Percentiles rank a stretch among this genome's conserved stretches.
phyloP scores from a whole-genome alignment of 1,140 invertebrate genomes.

The Parasteatoda tepidariorum region DNA sequence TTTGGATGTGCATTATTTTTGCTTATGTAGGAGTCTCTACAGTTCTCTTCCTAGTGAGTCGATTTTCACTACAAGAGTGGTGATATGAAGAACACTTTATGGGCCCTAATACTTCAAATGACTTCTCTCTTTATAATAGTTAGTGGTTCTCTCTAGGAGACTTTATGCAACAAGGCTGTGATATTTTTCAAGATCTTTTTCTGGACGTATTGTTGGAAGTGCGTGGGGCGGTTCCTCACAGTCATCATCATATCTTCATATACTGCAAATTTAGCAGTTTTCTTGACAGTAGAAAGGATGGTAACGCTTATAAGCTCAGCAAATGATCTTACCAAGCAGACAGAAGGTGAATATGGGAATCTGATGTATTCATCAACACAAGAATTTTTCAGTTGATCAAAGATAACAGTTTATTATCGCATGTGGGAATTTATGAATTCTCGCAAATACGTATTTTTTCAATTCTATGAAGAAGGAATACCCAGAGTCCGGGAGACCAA shows the following conservation, averaged over 20 bases:
- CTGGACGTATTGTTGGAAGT: constrained; percentile 93
- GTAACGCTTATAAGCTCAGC: constrained; percentile 93
- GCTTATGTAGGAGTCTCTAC: too few species aligned
- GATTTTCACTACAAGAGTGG: constrained; percentile 97
- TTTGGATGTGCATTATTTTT: too few species aligned
- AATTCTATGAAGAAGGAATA: constrained; percentile 87
- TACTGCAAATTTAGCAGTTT: constrained; percentile 95
- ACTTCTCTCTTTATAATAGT: constrained; percentile 88
- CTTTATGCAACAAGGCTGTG: constrained; percentile 98
- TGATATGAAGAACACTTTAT: constrained; percentile 69
- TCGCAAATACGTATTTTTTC: constrained; percentile 83
- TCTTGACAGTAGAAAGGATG: constrained; percentile 94
- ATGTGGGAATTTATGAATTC: constrained; percentile 98
- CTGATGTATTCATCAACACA: constrained; percentile 86
- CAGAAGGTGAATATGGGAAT: constrained; percentile 95
- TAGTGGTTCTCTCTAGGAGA: constrained; percentile 96
- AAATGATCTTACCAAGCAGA: constrained; percentile 92
- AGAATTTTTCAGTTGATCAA: constrained; percentile 93
- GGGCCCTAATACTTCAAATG: constrained; percentile 76
- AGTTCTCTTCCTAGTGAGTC: constrained; percentile 92
- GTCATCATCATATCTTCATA: constrained; percentile 98
- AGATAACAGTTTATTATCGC: constrained; percentile 87
- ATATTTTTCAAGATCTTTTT: constrained; percentile 93
- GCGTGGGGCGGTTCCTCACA: constrained; percentile 99
- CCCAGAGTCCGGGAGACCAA: constrained; percentile 82